phyloP scores from a whole-genome alignment of 92 coral and sea anemone genomes.

The Ricordea florida region DNA sequence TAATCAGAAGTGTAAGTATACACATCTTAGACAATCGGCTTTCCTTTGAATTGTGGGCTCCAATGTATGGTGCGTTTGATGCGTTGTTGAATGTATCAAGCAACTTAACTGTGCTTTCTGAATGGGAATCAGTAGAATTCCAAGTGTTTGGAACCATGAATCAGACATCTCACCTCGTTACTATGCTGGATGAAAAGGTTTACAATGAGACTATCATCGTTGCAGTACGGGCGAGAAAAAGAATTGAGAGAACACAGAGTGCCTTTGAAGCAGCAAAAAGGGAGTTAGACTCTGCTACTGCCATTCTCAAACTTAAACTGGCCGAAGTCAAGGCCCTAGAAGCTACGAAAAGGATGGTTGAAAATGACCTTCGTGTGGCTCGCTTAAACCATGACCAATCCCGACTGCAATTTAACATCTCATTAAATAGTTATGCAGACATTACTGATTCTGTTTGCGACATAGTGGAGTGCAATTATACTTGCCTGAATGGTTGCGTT shows the following conservation, averaged over 20 bases:
- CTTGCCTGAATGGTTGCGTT: slow-evolving; percentile 11
- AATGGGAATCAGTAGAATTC: slow-evolving; percentile 27
- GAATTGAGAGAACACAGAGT: slow-evolving; percentile 11
- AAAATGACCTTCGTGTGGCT: slow-evolving; percentile 5
- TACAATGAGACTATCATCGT: slow-evolving; percentile 16
- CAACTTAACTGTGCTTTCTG: not conserved
- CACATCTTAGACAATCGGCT: not conserved
- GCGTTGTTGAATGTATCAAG: slow-evolving; percentile 22
- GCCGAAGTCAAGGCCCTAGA: not conserved
- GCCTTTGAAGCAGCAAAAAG: slow-evolving; percentile 25
- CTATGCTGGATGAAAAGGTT: slow-evolving; percentile 2
- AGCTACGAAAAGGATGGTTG: not conserved
- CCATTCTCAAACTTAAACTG: not conserved
- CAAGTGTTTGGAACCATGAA: slow-evolving; percentile 27
- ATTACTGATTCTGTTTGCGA: not conserved
- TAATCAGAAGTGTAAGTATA: not conserved
- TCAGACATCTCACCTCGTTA: slow-evolving; percentile 12
- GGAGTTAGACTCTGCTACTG: not conserved
- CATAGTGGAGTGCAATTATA: slow-evolving; percentile 33
- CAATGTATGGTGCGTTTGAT: slow-evolving; percentile 1
- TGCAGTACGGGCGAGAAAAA: slow-evolving; percentile 1
- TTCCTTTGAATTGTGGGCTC: not conserved
- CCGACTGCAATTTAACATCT: slow-evolving; percentile 19
- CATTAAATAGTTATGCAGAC: not conserved
- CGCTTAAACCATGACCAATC: slow-evolving; percentile 25